Conservation (phyloP, 30 jellyfish, hydroid and myxozoan species). For the Rhopilema esculentum region DNA sequence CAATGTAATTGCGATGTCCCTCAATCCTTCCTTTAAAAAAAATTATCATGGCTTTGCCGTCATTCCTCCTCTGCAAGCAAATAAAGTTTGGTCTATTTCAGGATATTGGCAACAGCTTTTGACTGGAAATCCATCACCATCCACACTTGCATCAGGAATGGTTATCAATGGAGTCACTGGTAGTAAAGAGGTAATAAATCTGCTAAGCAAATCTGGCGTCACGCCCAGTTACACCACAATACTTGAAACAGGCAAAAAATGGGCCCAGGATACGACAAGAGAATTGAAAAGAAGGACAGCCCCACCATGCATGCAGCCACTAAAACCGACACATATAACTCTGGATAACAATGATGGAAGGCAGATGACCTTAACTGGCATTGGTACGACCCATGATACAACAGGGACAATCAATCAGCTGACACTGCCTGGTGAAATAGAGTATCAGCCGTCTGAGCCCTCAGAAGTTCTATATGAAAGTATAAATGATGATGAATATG, state of each 20-base stretch:
- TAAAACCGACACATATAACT: slow-evolving; percentile 53
- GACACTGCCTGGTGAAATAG: slow-evolving; percentile 51
- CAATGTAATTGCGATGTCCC: slow-evolving; percentile 55
- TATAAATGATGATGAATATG: slow-evolving; percentile 36
- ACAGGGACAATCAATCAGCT: slow-evolving; percentile 69
- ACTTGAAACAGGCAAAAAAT: slow-evolving; percentile 55
- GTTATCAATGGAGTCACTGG: slow-evolving; percentile 43
- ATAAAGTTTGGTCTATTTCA: slow-evolving; percentile 51
- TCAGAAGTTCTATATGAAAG: slow-evolving; percentile 48
- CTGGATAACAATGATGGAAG: slow-evolving; percentile 69
- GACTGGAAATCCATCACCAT: slow-evolving; percentile 62
- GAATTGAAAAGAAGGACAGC: slow-evolving; percentile 53
- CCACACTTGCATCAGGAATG: slow-evolving; percentile 60
- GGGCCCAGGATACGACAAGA: slow-evolving; percentile 60
- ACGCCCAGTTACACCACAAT: slow-evolving; percentile 54
- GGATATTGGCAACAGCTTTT: slow-evolving; percentile 53
- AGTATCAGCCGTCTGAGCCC: slow-evolving; percentile 63
- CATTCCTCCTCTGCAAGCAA: slow-evolving; percentile 47
- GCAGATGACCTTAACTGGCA: slow-evolving; percentile 67
- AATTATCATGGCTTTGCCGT: slow-evolving; percentile 56
- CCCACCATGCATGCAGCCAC: slow-evolving; percentile 69
- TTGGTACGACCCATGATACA: slow-evolving; percentile 67
- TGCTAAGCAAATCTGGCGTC: slow-evolving; percentile 63
- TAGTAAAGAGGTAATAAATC: slow-evolving; percentile 43
- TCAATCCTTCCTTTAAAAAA: slow-evolving; percentile 60